Evolutionary conservation across 2,888 invertebrate genomes (phyloP).

Genomic region (Toxonevra muliebris): DNA sequence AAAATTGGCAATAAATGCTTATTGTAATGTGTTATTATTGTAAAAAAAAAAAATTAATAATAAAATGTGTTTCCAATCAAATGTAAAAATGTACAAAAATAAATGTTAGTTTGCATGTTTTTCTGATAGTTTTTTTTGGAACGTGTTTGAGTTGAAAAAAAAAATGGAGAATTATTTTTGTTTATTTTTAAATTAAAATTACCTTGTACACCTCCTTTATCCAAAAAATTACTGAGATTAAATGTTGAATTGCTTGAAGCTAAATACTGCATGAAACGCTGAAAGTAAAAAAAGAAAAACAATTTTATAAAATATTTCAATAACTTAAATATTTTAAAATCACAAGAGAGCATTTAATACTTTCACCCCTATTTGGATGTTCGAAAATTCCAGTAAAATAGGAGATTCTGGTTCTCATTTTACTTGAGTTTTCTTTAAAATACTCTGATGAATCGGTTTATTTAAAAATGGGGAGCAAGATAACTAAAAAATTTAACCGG

Average conservation of each 20-base stretch:
- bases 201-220: constrained; percentile 98
- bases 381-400: too few species aligned
- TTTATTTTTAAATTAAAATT: constrained; percentile 45
- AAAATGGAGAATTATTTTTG: constrained; percentile 1
- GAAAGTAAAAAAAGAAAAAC: constrained; percentile 64
- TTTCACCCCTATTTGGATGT: too few species aligned
- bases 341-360: too few species aligned
- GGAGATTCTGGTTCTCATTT: too few species aligned
- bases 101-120: background rate
- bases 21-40: too few species aligned
- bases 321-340: too few species aligned
- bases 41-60: too few species aligned
- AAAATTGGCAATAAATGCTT: constrained; percentile 4
- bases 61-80: background rate
- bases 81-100: background rate
- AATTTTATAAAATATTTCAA: too few species aligned
- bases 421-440: too few species aligned
- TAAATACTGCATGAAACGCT: constrained; percentile 99
- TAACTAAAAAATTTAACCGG: too few species aligned
- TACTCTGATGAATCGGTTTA: too few species aligned
- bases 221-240: constrained; percentile 96
- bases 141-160: background rate
- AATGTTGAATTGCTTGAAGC: constrained; percentile 99
- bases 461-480: too few species aligned
- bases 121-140: background rate